phyloP scores from a whole-genome alignment of 2,888 invertebrate genomes.

The Ichneumon xanthorius region DNA sequence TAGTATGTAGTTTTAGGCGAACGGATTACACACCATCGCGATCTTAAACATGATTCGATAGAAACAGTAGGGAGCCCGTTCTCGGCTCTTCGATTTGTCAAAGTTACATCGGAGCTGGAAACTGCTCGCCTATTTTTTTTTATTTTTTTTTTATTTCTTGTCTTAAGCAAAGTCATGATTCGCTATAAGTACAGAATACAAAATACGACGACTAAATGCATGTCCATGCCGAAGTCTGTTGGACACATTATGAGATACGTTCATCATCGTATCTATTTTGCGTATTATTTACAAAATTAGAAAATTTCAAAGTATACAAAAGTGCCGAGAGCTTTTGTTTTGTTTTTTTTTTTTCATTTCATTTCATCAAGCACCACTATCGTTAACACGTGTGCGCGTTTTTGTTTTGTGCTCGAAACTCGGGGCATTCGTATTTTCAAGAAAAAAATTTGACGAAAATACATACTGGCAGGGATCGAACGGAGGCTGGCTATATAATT shows the following conservation, averaged over 20 bases:
- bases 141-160: slow-evolving; percentile 14
- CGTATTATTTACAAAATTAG: slow-evolving; percentile 59
- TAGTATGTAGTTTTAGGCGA: background rate
- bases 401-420: slow-evolving; percentile 43
- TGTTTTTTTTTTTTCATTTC: slow-evolving; percentile 14
- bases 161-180: slow-evolving; percentile 58
- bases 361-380: slow-evolving; percentile 41
- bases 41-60: background rate
- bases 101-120: background rate
- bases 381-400: slow-evolving; percentile 39
- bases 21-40: background rate
- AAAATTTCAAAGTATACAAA: slow-evolving; percentile 50
- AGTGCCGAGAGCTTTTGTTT: slow-evolving; percentile 45
- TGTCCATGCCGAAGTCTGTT: slow-evolving; percentile 40
- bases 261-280: slow-evolving; percentile 43
- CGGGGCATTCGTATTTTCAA: background rate
- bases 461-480: slow-evolving; percentile 48
- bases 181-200: slow-evolving; percentile 62
- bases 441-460: slow-evolving; percentile 44
- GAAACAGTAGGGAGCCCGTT: background rate
- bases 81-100: background rate
- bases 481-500: slow-evolving; percentile 39
- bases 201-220: slow-evolving; percentile 62
- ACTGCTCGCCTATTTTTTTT: background rate
- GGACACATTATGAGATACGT: slow-evolving; percentile 45